Evolutionary conservation across 2,113 vertebrate genomes (phyloP).

Genomic region (Emydura subglobosa): DNA sequence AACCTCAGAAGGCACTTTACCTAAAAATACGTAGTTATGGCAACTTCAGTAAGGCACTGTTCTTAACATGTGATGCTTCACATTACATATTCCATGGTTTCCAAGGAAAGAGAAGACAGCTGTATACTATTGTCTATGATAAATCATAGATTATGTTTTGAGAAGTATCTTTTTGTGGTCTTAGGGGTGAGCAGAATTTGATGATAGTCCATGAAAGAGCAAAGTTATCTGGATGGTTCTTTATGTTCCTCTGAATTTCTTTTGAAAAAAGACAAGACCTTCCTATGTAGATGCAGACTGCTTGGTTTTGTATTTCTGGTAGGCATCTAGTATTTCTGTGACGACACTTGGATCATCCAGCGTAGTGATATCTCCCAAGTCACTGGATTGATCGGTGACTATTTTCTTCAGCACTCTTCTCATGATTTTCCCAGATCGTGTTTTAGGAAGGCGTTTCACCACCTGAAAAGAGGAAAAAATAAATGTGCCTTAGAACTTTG

Average conservation of each 20-base stretch:
- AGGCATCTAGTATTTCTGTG: conserved; percentile 83
- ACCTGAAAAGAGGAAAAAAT: conserved; percentile 75
- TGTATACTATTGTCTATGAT: neutral
- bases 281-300: conserved; percentile 24
- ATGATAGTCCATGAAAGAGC: neutral
- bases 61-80: neutral
- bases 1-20: neutral
- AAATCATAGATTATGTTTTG: neutral
- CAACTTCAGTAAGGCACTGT: neutral
- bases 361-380: conserved; percentile 89
- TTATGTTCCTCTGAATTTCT: neutral
- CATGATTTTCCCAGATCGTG: conserved; percentile 94
- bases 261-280: neutral
- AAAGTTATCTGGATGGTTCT: neutral
- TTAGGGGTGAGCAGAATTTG: neutral
- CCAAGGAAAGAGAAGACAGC: neutral
- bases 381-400: conserved; percentile 66
- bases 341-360: conserved; percentile 90
- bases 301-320: conserved; percentile 78
- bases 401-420: conserved; percentile 90
- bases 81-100: neutral
- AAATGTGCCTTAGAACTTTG: neutral
- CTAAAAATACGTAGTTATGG: neutral
- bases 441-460: conserved; percentile 93
- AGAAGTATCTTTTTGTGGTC: neutral